Evolutionary conservation across 2,888 invertebrate species (phyloP).

Genomic region (Antheraea yamamai): DNA sequence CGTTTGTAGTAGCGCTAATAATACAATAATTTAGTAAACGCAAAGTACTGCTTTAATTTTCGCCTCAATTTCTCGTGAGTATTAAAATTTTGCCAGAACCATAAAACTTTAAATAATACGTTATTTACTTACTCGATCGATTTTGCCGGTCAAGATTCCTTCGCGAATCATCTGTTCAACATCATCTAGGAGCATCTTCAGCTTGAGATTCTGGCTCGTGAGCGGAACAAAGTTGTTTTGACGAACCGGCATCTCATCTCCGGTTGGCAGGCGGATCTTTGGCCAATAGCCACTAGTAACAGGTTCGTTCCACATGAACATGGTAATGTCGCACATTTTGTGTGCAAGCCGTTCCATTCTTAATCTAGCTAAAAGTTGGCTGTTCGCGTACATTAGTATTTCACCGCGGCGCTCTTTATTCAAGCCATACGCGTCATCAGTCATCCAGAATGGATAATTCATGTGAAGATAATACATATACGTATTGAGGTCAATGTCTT

Average conservation of each 20-base stretch:
- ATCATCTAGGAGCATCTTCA: conserved; percentile 60
- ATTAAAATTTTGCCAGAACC: neutral
- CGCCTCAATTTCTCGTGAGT: neutral
- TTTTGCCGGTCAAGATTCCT: conserved; percentile 64
- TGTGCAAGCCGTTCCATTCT: conserved; percentile 76
- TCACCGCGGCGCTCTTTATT: conserved; percentile 81
- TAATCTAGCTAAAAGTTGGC: conserved; percentile 84
- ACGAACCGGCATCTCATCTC: conserved; percentile 81
- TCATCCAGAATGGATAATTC: conserved; percentile 87
- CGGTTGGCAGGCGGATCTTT: conserved; percentile 80
- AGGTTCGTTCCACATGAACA: conserved; percentile 69
- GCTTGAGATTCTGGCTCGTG: conserved; percentile 54
- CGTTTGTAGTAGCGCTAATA: neutral
- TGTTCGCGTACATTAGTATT: conserved; percentile 82
- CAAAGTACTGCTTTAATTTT: neutral
- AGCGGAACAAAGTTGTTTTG: conserved; percentile 62
- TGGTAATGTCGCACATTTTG: conserved; percentile 74
- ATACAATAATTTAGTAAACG: neutral
- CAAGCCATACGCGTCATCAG: conserved; percentile 75
- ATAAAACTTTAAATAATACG: neutral
- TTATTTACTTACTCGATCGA: conserved; percentile 59
- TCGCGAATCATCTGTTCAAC: conserved; percentile 79
- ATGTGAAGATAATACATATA: conserved; percentile 86
- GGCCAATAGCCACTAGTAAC: conserved; percentile 82
- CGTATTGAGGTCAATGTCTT: conserved; percentile 88